Evolutionary conservation across 2,888 invertebrate species (phyloP).

Genomic region (Drosophila pseudotakahashii): DNA sequence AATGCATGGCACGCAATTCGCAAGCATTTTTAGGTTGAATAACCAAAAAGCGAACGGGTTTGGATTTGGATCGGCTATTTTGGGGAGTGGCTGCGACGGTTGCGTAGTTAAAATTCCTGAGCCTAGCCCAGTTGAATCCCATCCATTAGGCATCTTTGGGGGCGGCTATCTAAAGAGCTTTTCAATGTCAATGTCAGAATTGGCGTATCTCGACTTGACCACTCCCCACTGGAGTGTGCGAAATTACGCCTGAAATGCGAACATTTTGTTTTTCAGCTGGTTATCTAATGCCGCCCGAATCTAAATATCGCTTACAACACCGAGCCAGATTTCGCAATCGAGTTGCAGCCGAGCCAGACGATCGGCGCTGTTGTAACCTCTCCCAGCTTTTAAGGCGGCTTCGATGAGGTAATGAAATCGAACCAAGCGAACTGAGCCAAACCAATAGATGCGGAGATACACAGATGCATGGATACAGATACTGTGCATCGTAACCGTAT

Average conservation of each 20-base stretch:
- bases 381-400: slow-evolving; percentile 67
- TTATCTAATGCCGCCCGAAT: slow-evolving; percentile 39
- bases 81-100: slow-evolving; percentile 36
- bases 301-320: slow-evolving; percentile 33
- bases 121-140: slow-evolving; percentile 41
- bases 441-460: slow-evolving; percentile 39
- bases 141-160: slow-evolving; percentile 42
- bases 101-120: slow-evolving; percentile 54
- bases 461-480: slow-evolving; percentile 32
- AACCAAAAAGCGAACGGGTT: slow-evolving; percentile 55
- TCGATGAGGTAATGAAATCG: slow-evolving; percentile 77
- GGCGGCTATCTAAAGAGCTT: slow-evolving; percentile 29
- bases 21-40: slow-evolving; percentile 58
- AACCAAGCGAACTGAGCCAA: slow-evolving; percentile 60
- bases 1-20: slow-evolving; percentile 72
- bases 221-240: slow-evolving; percentile 18
- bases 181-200: slow-evolving; percentile 78
- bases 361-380: slow-evolving; percentile 65
- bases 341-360: slow-evolving; percentile 60
- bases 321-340: slow-evolving; percentile 49
- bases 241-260: slow-evolving; percentile 8
- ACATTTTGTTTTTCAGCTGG: slow-evolving; percentile 1
- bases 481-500: slow-evolving; percentile 18
- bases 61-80: slow-evolving; percentile 62
- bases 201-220: slow-evolving; percentile 16